These are phyloP conservation scores for Ophion costatus DNA, from an alignment of 2,888 invertebrate genomes.

Conservation along the genomic window DNA sequence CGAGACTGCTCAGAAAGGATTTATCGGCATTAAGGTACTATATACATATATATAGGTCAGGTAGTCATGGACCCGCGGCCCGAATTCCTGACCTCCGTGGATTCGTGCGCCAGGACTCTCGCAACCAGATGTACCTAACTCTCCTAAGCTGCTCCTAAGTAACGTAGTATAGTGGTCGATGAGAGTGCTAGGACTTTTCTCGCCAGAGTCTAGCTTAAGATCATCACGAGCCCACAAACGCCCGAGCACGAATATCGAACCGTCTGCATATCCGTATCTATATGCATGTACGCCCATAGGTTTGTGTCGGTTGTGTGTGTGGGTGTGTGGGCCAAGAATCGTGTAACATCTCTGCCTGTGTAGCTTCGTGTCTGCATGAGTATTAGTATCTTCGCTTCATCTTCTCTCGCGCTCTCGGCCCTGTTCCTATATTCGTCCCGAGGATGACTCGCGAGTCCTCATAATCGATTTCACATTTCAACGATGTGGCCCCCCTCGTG, in stretches of 20 bases:
- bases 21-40: conserved; percentile 20
- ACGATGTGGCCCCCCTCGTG: conserved; percentile 5
- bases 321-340: conserved; percentile 36
- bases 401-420: conserved; percentile 26
- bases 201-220: conserved; percentile 37
- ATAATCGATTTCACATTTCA: conserved; percentile 64
- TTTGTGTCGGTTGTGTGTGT: not conserved
- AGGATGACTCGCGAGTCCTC: conserved; percentile 54
- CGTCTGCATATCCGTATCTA: conserved; percentile 19
- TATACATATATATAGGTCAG: not conserved
- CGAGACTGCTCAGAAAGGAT: conserved; percentile 31
- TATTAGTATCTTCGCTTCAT: conserved; percentile 38
- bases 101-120: conserved; percentile 56
- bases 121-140: conserved; percentile 27
- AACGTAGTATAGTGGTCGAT: conserved; percentile 40
- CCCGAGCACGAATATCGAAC: conserved; percentile 55
- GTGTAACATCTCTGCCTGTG: conserved; percentile 40
- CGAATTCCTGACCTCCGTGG: conserved; percentile 63
- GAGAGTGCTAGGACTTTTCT: conserved; percentile 50
- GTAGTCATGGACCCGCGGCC: conserved; percentile 45
- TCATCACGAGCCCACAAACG: conserved; percentile 60
- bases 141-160: conserved; percentile 24
- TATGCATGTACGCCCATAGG: not conserved
- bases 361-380: conserved; percentile 26
- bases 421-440: conserved; percentile 32